Evolutionary conservation across 1,140 invertebrate genomes (phyloP), one percentile per base, ranked within the genome.

Genomic region (Ceratosolen fusciceps): DNA sequence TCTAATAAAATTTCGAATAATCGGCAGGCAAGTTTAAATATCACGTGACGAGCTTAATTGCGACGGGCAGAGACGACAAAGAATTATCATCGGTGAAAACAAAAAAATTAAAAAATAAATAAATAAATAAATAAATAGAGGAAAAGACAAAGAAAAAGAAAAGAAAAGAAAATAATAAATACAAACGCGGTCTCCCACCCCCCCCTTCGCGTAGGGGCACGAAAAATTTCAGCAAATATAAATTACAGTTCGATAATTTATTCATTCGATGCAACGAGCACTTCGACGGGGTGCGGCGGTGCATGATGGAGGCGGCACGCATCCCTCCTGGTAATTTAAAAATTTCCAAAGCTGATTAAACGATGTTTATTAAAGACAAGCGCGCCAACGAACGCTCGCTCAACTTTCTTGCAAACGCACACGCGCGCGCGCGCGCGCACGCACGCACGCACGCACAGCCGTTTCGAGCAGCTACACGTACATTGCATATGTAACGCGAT

Each of bases 401-500:
- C n/a, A n/a, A n/a, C n/a, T n/a, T n/a, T n/a, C n/a, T n/a, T n/a
- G n/a, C n/a, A n/a, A n/a, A 47, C 37, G 9, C 75, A 58, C 31
- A 73, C 78, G 79, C 37, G 78, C 26, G 37, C 72, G 37, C 8
- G 43, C 26, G 31, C 26, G 60, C 43, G 24, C 49, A 37, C n/a
- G 37, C 19, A 47, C 37, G 9, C 75, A 58, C 31, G 74, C 78
- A 80, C 37, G 78, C 74, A 70, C 56, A 74, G 80, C 77, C 37
- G 37, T 65, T 79, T 56, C 60, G 49, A 72, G 70, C 3, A 77
- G 80, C 71, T 77, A 72, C 47, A 72, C 24, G 49, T 34, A 56
- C 68, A 26, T 77, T 75, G 77, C 84, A 85, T 85, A 83, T 86
- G 49, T 47, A 71, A 34, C 68, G 56, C 85, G 85, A 86, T 85